Evolutionary conservation across 2,113 vertebrate species (phyloP).

Genomic region (Hemibagrus wyckioides): DNA sequence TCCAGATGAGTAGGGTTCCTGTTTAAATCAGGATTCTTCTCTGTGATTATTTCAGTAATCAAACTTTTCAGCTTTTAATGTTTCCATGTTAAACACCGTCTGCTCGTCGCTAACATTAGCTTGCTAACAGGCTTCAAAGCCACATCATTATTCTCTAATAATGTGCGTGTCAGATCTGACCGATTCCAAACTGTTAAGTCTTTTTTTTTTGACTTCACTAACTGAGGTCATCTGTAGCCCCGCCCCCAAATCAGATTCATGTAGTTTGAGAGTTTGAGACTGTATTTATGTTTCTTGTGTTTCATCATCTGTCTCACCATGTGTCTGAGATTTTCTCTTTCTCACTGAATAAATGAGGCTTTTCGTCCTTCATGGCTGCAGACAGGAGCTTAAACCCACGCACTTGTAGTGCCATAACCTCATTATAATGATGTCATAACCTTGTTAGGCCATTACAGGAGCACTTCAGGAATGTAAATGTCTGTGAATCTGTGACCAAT

Average conservation of each 20-base stretch:
- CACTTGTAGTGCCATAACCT: neutral
- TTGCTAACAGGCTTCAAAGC: neutral
- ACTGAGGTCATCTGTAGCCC: neutral
- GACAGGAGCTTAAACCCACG: neutral
- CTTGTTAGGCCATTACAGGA: neutral
- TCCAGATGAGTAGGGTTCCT: neutral
- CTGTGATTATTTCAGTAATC: neutral
- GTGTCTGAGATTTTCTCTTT: neutral
- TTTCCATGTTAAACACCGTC: neutral
- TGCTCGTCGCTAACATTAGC: neutral
- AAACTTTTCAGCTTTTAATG: neutral
- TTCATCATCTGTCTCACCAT: neutral
- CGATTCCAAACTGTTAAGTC: neutral
- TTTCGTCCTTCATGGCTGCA: neutral
- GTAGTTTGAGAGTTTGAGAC: neutral
- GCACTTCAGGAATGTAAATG: neutral
- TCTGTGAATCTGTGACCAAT: neutral
- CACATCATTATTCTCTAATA: neutral
- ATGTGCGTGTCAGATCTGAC: neutral
- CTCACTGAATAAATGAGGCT: neutral
- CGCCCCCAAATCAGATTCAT: neutral
- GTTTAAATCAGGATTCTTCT: neutral
- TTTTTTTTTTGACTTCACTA: neutral
- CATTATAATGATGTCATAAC: neutral
- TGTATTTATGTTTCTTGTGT: neutral